Base-by-base conservation (phyloP, 1,140 invertebrate genomes). In the Rhyzopertha dominica region DNA sequence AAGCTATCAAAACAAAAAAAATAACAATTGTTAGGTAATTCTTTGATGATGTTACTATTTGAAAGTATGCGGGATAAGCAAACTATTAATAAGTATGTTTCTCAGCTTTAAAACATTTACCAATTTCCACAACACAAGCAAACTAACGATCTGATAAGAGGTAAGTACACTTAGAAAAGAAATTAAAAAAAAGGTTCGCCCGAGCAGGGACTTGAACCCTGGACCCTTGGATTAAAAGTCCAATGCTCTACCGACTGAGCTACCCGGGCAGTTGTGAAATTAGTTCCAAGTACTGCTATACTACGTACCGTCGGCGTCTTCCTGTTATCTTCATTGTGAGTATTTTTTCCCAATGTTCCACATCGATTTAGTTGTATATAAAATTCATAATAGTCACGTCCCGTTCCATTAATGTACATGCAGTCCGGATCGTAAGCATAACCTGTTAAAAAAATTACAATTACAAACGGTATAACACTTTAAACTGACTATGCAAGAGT, bases 391-490 rank as follows among this genome's bases (percentile, higher is more conserved):
- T 89, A 87, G 63, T 90, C 87, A 25, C 87, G 67, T 7, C 91
- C 91, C 1, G 89, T 90, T 0, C 90, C 90, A 70, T 94, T 95
- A 43, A 95, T 87, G 68, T 94, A 95, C 75, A 95, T 90, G 63
- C 91, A 95, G 62, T 92, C 89, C 0, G 87, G 85, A 66, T 95
- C 90, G 60, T 94, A 92, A 0, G 90, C 89, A 70, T 94, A 95
- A 34, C 90, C 90, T 87, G 66, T 43, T 73, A 72, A 47, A 30
- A 17, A 50, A 32, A 14, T 43, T n/a, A 28, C 37, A 9, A 37
- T 35, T 8, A 35, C 16, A 35, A 5, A 14, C 17, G 9, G 5
- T 7, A 36, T 36, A 36, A 5, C 16, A 32, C 13, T 36, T 36
- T 26, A 26, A 26, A 8, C 7, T 26, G 24, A 26, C 25, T 8